Base-by-base conservation (phyloP, 1,140 invertebrate genomes). In the Neodiprion lecontei region DNA sequence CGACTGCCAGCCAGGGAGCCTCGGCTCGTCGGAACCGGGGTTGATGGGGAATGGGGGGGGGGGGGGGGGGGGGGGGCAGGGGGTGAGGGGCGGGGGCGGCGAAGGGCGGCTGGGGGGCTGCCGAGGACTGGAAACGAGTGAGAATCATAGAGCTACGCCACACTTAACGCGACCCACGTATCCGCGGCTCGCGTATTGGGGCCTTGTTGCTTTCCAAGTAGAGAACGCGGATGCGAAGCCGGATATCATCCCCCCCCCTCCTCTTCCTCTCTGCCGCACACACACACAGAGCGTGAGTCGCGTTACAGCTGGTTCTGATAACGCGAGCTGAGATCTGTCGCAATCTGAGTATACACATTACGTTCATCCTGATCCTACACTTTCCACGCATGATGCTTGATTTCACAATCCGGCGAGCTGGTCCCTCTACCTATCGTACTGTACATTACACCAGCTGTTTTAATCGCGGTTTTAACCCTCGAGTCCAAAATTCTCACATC, bases 131-230 rank as follows among this genome's bases (percentile, higher is more conserved):
- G 74, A 77, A 76, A 74, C 74, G 79, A 76, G 74, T 80, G 81
- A 82, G 79, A 82, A 83, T 83, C 79, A 81, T 81, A 83, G 76
- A 85, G 79, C 79, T 77, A 82, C 72, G 82, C 80, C 81, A 81
- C 84, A 80, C 82, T 85, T 85, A 84, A 85, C 80, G 79, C 80
- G 79, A 82, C 79, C 78, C 79, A 79, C 76, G 69, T 70, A 69
- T 76, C 50, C 50, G 47, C 49, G 11, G 68, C 53, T 40, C 28
- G 70, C 70, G 70, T 61, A 68, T 74, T 70, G 73, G 73, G 28
- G 74, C 21, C 74, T 75, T 75, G 67, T 75, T 73, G 74, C 72
- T 12, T 61, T 61, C 28, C 28, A 40, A 40, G 28, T 40, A 40
- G 28, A 40, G 28, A 61, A 53, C 66, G 61, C 47, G 73, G 50